phyloP scores from a whole-genome alignment of 2,888 invertebrate genomes.

The Ecliptopera silaceata region DNA sequence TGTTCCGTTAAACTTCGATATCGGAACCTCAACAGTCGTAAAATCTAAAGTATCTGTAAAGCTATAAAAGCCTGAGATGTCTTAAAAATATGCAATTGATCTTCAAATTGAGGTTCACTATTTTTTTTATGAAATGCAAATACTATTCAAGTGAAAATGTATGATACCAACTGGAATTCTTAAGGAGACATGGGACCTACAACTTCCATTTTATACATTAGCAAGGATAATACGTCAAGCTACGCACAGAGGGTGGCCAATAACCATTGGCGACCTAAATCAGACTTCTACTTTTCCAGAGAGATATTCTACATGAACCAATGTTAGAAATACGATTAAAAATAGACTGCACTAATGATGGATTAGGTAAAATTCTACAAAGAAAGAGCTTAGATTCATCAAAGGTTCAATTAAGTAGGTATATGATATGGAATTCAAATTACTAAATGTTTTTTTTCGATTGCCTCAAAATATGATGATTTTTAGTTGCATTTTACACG shows the following conservation, averaged over 20 bases:
- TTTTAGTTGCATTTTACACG: too few species aligned
- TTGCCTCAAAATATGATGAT: too few species aligned
- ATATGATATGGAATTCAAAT: not conserved
- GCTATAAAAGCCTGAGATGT: not conserved
- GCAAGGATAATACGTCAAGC: conserved; percentile 50
- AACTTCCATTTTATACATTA: conserved; percentile 57
- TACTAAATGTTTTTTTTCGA: too few species aligned
- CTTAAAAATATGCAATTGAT: conserved; percentile 1
- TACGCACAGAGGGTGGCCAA: conserved; percentile 49
- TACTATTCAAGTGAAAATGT: conserved; percentile 23
- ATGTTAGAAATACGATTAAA: not conserved
- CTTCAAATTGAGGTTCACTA: not conserved
- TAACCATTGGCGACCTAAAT: conserved; percentile 52
- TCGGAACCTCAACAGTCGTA: too few species aligned
- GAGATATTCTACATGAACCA: conserved; percentile 16
- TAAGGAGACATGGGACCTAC: conserved; percentile 20
- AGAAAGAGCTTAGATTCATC: not conserved
- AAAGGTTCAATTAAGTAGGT: too few species aligned
- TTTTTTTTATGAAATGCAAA: conserved; percentile 16
- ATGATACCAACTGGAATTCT: conserved; percentile 19
- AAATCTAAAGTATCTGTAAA: not conserved
- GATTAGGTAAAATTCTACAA: not conserved
- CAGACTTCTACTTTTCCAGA: conserved; percentile 32
- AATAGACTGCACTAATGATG: conserved; percentile 2
- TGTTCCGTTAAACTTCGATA: too few species aligned